Percentiles rank a stretch among this genome's conserved stretches.
phyloP scores from a whole-genome alignment of 2,888 invertebrate species.

The Machimus rusticus region DNA sequence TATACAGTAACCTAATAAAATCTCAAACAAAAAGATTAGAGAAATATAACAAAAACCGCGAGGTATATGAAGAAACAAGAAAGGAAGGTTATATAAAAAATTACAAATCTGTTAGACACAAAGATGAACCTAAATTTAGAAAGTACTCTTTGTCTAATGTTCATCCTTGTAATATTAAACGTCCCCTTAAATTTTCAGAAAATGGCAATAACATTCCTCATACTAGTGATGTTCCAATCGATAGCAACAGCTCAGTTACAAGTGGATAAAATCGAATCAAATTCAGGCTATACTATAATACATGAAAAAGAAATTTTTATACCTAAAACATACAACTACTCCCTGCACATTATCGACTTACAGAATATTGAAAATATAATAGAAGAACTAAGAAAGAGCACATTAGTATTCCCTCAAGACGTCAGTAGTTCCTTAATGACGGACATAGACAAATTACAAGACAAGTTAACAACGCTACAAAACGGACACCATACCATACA shows the following conservation, averaged over 20 bases:
- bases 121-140: slow-evolving; percentile 28
- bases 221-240: no score
- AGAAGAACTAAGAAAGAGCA: not conserved
- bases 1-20: slow-evolving; percentile 5
- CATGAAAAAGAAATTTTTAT: not conserved
- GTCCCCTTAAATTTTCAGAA: not conserved
- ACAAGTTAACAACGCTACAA: not conserved
- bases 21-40: slow-evolving; percentile 11
- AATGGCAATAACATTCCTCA: not conserved
- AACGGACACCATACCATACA: slow-evolving; percentile 38
- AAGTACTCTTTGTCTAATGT: not conserved
- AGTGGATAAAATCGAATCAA: no score
- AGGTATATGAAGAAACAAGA: slow-evolving; percentile 17
- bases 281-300: no score
- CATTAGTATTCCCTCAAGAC: no score
- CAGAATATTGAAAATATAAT: not conserved
- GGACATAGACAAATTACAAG: no score
- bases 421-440: no score
- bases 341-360: not conserved
- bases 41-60: not conserved
- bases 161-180: not conserved
- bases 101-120: slow-evolving; percentile 23
- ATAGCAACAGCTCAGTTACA: no score
- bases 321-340: not conserved
- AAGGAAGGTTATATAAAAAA: not conserved